Base-by-base conservation (phyloP, 2,797 vertebrate genomes). In the Florisuga fusca region DNA sequence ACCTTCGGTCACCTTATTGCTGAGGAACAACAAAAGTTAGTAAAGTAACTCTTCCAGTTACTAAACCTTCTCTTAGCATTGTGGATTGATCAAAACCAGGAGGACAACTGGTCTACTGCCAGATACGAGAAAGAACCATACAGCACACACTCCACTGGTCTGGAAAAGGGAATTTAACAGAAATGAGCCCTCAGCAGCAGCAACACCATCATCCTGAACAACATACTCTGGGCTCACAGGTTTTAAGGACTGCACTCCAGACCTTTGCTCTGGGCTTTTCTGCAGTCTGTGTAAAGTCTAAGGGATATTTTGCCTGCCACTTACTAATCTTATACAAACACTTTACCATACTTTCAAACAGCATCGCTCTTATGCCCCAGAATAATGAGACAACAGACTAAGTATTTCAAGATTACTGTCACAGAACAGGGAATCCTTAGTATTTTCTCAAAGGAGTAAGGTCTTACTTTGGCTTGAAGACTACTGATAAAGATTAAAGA, bases 101-200 rank as follows among this genome's bases (percentile, higher is more conserved):
- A 59, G 12, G 19, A 31, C 20, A 58, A 34, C 1, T 21, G 46
- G 59, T 29, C 20, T 1, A 0, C 14, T 59, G 43, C 29, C 79
- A 85, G n/a, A 66, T 25, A 16, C 5, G 3, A 31, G 33, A 13
- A 59, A 31, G 11, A 22, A 25, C 5, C 15, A 34, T 12, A 33
- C 6, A 69, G 43, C 18, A 27, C 0, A 0, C 12, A 17, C 15
- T 26, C 5, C 1, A 19, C 25, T 51, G 12, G 7, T 15, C 6
- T 5, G 1, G 78, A 67, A 93, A 90, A 61, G 0, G 0, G n/a
- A 1, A 0, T 55, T 69, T 62, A 50, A 58, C 33, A 8, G 1
- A 41, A 41, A 41, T 41, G 20, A 89, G n/a, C 14, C 75, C 41
- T 50, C 41, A 3, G 1, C 19, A 33, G 22, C 54, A 68, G 21